These are phyloP conservation scores for Chanos chanos DNA, from an alignment of 2,797 vertebrate genomes.

Conservation along the genomic window DNA sequence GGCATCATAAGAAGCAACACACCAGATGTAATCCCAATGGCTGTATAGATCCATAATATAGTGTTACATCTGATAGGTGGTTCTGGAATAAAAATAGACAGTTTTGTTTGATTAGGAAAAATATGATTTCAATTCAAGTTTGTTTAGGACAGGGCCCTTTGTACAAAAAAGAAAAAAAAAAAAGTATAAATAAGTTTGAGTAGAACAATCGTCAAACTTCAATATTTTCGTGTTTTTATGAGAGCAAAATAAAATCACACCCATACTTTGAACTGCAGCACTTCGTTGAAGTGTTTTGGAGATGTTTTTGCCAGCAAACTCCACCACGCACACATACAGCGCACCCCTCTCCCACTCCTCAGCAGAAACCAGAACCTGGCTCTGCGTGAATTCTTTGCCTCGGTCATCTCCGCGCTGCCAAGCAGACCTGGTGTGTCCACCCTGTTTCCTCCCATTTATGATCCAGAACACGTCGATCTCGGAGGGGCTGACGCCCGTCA, in stretches of 20 bases:
- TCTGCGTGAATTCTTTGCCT: not conserved
- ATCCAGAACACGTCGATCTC: slow-evolving; percentile 19
- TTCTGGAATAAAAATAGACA: too few species aligned
- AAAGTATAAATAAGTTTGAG: not conserved
- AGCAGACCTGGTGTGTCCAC: slow-evolving; percentile 14
- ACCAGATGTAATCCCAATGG: not conserved
- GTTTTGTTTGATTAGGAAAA: too few species aligned
- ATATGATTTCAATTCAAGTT: too few species aligned
- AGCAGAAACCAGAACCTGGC: slow-evolving; percentile 25
- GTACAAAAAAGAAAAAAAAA: too few species aligned
- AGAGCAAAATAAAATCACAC: too few species aligned
- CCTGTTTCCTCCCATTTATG: slow-evolving; percentile 23
- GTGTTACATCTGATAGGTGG: not conserved
- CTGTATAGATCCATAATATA: not conserved
- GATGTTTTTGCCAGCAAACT: slow-evolving; percentile 10
- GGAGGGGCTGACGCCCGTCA: not conserved
- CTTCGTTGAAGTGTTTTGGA: slow-evolving; percentile 18
- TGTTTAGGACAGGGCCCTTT: too few species aligned
- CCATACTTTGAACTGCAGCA: slow-evolving; percentile 8
- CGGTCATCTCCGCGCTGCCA: not conserved
- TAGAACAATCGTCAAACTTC: not conserved
- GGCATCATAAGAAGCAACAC: slow-evolving; percentile 1
- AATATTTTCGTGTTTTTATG: too few species aligned
- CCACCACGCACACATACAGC: slow-evolving; percentile 23
- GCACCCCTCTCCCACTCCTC: slow-evolving; percentile 28